Evolutionary conservation across 1,140 invertebrate genomes (phyloP), one percentile per base, ranked within the genome.

Genomic region (Forficula auricularia): DNA sequence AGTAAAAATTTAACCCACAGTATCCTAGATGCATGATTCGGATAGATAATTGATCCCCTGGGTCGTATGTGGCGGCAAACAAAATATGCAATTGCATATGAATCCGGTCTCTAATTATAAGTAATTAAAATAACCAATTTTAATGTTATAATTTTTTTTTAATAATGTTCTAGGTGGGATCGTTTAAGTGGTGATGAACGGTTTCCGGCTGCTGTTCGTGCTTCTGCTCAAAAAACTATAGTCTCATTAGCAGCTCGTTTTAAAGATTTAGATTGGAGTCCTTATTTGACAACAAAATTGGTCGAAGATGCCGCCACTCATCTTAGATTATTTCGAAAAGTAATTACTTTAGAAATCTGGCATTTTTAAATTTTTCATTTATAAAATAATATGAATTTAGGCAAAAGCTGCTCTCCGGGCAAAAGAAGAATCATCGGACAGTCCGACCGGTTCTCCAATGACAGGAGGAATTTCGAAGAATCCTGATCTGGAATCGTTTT

Each of bases 281-380:
- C 82, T 12, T 79, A 85, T 50, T 67, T 92, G 39, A 88, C 87
- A 18, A 84, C 82, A 22, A 69, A 75, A 43, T 67, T 92, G 42
- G 83, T 91, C 3, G 87, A 94, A 61, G 87, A 91, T 66, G 74
- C 86, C 46, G 87, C 85, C 3, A 81, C 80, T 14, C 88, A 94
- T 63, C 70, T 92, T 48, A 70, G 83, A 50, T 60, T 92, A 12
- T 92, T 83, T 54, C 61, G 77, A 22, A 57, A 77, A 69, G 61
- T 83, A 76, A 60, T 27, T 27, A 6, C 4, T 10, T 10, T 27
- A 27, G 4, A 27, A 27, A 27, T 27, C 4, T 27, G 4, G n/a
- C n/a, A 6, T 27, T 27, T 27, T 27, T 27, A 10, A 27, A 27
- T 27, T 27, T 27, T 27, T 27, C 4, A 27, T 27, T 27, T 6